These are phyloP conservation scores for Sisyra terminalis DNA, from an alignment of 2,888 invertebrate genomes.

Conservation along the genomic window DNA sequence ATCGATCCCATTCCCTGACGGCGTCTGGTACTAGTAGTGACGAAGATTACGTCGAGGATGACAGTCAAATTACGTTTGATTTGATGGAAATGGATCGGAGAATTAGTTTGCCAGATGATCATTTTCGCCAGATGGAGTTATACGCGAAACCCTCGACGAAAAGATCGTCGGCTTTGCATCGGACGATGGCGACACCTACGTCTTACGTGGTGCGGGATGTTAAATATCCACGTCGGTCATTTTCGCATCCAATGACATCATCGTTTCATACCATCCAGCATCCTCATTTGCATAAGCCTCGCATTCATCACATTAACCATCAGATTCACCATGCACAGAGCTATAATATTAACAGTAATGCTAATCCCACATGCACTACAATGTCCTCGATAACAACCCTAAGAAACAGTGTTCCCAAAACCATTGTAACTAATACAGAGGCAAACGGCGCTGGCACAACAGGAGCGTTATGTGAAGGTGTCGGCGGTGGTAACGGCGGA, in stretches of 20 bases:
- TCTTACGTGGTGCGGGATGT: no score
- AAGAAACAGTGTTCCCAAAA: slow-evolving; percentile 1
- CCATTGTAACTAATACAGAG: slow-evolving; percentile 7
- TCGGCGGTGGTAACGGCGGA: no score
- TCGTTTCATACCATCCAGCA: slow-evolving; percentile 10
- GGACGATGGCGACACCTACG: no score
- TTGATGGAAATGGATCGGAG: slow-evolving; percentile 3
- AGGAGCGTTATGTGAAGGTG: no score
- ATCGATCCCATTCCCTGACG: neutral
- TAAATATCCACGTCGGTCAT: slow-evolving; percentile 16
- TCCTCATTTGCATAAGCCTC: neutral
- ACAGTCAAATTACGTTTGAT: neutral
- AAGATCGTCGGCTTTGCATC: no score
- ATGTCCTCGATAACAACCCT: neutral
- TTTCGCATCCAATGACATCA: slow-evolving; percentile 17
- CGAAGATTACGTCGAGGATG: slow-evolving; percentile 2
- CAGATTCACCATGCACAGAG: neutral
- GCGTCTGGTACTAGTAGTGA: neutral
- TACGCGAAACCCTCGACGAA: no score
- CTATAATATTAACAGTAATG: neutral
- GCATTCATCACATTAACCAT: neutral
- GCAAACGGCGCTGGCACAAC: slow-evolving; percentile 5
- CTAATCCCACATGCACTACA: neutral
- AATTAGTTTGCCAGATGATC: slow-evolving; percentile 2
- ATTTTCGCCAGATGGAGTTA: neutral